A percentile compares a stretch with the other conserved stretches of the same genome.
Conservation (phyloP, 2,113 vertebrate species). For the Chunga burmeisteri region DNA sequence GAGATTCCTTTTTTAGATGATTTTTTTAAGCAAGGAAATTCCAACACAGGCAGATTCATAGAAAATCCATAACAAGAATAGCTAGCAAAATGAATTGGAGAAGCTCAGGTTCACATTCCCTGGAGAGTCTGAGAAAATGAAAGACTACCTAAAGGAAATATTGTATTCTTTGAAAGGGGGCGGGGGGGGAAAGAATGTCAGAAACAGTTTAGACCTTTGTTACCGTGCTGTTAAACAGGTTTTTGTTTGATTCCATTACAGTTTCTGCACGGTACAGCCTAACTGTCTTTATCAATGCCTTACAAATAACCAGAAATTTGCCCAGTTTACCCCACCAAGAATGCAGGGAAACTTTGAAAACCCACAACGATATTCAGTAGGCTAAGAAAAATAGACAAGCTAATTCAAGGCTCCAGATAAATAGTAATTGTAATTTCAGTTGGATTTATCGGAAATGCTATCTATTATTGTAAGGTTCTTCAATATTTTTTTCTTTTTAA, state of each 20-base stretch:
- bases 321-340: not conserved
- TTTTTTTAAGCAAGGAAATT: slow-evolving; percentile 11
- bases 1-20: not conserved
- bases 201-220: not conserved
- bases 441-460: not conserved
- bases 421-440: not conserved
- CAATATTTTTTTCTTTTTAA: not conserved
- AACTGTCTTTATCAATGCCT: not conserved
- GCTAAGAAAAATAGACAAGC: not conserved
- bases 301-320: not conserved
- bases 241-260: not conserved
- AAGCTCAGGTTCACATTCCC: not conserved
- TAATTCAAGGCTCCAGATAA: not conserved
- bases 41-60: not conserved
- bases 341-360: not conserved
- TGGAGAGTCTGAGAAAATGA: not conserved
- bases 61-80: slow-evolving; percentile 22
- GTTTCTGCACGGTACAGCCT: not conserved
- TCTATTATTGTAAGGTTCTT: not conserved
- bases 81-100: not conserved
- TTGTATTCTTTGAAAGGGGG: not conserved
- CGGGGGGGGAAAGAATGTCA: not conserved
- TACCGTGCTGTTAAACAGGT: not conserved
- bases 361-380: not conserved
- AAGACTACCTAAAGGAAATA: not conserved